Evolutionary conservation across 2,797 vertebrate genomes (phyloP), one percentile per base, ranked within the genome.

Genomic region (Diplodus puntazzo): DNA sequence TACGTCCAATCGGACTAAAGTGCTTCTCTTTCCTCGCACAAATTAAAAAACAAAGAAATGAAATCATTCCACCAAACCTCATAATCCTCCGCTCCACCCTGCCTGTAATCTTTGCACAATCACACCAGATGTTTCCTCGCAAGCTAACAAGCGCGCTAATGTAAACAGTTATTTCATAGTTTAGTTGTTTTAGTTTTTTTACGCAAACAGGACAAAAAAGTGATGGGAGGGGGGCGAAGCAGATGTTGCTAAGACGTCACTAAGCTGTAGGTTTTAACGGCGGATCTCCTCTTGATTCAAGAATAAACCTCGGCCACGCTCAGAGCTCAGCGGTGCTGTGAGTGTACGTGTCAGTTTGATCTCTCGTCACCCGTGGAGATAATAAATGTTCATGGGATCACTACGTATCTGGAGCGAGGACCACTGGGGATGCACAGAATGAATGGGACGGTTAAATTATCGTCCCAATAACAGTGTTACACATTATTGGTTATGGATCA

Each of bases 91-190:
- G 16, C 17, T 30, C 34, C 20, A 20, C 34, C 52, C 48, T 13
- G 17, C n/a, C 20, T 54, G 13, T 21, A 2, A 11, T 34, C 18
- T 54, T 54, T 54, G 27, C 50, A 48, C 42, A 52, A 1, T 45
- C 48, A 10, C 23, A 34, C 17, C 65, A 62, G 65, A 76, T 69
- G 65, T 69, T 54, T 57, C 43, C 42, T 11, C 3, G n/a, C 65
- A 9, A 46, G 34, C 39, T 7, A 16, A 62, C 46, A 12, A 4
- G 3, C 49, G 0, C 1, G 3, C 16, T 20, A 23, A 42, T 0
- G 30, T 34, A 58, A 58, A 58, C 46, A 64, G 0, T 43, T 16
- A 27, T 43, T 55, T 67, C 45, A 50, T 59, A 25, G 72, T 42
- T 59, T 39, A 17, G 34, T 39, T 39, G 16, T 18, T 64, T 9